These are phyloP conservation scores for Zaprionus ornatus DNA, from an alignment of 1,140 invertebrate genomes.

Conservation along the genomic window DNA sequence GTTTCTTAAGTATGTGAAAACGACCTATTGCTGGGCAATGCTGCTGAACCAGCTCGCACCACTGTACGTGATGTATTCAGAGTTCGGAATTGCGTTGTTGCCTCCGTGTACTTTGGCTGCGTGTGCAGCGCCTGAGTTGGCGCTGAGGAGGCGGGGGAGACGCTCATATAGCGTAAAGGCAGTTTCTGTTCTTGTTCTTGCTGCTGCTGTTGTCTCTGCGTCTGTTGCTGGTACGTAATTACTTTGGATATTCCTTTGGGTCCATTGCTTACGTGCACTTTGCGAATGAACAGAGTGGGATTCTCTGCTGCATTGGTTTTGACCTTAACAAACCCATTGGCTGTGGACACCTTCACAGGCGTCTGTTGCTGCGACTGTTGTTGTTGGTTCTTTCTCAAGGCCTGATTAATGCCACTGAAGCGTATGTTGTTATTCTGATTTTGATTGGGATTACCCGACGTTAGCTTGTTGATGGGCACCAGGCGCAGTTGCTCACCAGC, in stretches of 20 bases:
- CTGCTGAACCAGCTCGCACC: neutral
- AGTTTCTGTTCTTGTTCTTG: neutral
- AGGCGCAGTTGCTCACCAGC: conserved; percentile 44
- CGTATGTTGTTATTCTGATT: too few species aligned
- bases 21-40: neutral
- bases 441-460: neutral
- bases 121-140: neutral
- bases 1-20: too few species aligned
- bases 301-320: conserved; percentile 14
- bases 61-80: neutral
- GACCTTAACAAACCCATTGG: neutral
- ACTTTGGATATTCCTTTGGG: neutral
- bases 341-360: neutral
- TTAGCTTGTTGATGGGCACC: conserved; percentile 62
- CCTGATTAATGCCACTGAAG: neutral
- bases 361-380: neutral
- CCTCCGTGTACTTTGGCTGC: neutral
- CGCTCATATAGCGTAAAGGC: neutral
- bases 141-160: neutral
- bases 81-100: neutral
- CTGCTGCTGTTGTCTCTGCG: neutral
- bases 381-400: neutral
- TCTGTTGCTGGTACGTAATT: neutral
- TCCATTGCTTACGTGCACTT: conserved; percentile 46
- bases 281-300: conserved; percentile 15